Base-by-base conservation (phyloP, 2,797 vertebrate species). In the Helicolenus hilgendorfi region DNA sequence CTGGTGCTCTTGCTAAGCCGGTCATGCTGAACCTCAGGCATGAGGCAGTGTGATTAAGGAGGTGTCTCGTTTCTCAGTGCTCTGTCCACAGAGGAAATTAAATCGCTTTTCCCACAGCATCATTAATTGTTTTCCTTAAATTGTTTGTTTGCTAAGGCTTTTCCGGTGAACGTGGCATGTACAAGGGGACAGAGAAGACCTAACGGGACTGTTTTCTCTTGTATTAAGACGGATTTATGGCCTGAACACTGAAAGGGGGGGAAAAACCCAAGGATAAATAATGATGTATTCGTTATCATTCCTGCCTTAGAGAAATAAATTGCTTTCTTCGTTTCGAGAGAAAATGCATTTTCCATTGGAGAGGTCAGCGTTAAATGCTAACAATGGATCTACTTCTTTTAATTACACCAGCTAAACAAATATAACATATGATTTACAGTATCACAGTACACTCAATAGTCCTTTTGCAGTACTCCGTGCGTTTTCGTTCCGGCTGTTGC, bases 71-170 rank as follows among this genome's bases (percentile, higher is more conserved):
- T 94, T 95, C 96, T 94, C 93, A 88, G 79, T 33, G 73, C 53
- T 85, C 36, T 24, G 65, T 84, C 75, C 67, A 63, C 67, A 63
- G 92, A 96, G 96, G 96, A 97, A 96, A 97, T 97, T 90, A 96
- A 96, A 96, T 81, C 0, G 73, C 82, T 90, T 91, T 97, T 97
- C 97, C 96, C 97, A 98, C 94, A 96, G 92, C 89, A 77, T 29
- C 72, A 88, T 87, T 95, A 96, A 97, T 96, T 97, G 90, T 95
- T 96, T 96, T 95, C 14, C 58, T 86, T 72, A 79, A 85, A 24
- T 55, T 70, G 93, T 97, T 97, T 97, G 92, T 97, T 97, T 97
- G 87, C 65, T 13, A 74, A 94, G 86, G 87, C 89, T 95, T 96
- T 96, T 96, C 92, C 79, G 80, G 84, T 85, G 56, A 91, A 94